Conservation (phyloP, 2,797 vertebrate species). For the Acipenser transmontanus region DNA sequence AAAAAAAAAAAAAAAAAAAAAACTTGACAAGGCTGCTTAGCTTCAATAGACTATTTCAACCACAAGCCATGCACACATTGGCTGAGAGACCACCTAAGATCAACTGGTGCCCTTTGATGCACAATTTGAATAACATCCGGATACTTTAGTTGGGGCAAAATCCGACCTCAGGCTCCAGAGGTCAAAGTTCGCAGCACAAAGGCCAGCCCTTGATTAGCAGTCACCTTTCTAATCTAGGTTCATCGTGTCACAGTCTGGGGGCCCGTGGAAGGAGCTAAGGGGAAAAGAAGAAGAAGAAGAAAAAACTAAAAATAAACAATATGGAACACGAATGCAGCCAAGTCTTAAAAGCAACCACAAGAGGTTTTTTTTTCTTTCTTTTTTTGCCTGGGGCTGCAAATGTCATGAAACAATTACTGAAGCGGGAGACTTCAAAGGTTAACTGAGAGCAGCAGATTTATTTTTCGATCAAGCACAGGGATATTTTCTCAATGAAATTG, state of each 20-base stretch:
- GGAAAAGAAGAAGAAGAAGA: conserved; percentile 19
- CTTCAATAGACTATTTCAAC: background rate
- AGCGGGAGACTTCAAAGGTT: conserved; percentile 46
- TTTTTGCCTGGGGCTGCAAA: conserved; percentile 42
- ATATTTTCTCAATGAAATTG: conserved; percentile 54
- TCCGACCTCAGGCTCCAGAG: background rate
- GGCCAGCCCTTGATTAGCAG: background rate
- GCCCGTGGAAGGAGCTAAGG: background rate
- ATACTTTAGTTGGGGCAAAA: background rate
- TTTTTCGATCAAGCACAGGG: conserved; percentile 45
- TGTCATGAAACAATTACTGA: conserved; percentile 40
- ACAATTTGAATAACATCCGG: background rate
- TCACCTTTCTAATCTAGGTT: background rate
- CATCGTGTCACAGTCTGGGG: background rate
- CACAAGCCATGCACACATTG: background rate
- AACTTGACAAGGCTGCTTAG: background rate
- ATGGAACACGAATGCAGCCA: conserved; percentile 28
- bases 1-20: background rate
- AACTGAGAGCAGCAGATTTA: conserved; percentile 52
- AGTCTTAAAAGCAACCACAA: conserved; percentile 41
- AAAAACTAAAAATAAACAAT: conserved; percentile 31
- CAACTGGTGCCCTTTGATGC: background rate
- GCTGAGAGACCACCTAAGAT: background rate
- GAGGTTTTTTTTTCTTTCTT: conserved; percentile 12
- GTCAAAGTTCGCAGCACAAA: background rate